A percentile compares a stretch with the other conserved stretches of the same genome.
These are phyloP conservation scores for Pygoscelis adeliae DNA, from an alignment of 2,113 vertebrate species.

Conservation along the genomic window DNA sequence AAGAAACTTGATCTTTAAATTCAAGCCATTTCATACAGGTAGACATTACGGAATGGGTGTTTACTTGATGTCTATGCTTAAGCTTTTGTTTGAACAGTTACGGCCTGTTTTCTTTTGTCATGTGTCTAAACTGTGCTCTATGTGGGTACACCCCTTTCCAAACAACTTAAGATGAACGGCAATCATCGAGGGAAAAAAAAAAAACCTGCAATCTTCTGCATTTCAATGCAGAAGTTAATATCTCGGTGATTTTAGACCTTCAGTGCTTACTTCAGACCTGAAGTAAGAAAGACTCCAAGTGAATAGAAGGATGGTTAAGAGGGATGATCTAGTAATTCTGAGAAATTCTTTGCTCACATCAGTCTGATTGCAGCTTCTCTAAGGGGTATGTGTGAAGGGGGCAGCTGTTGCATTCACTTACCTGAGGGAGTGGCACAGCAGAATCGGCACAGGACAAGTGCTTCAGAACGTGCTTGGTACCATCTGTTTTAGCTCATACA, in stretches of 20 bases:
- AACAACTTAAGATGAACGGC: not conserved
- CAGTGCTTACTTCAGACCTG: not conserved
- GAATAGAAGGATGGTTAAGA: not conserved
- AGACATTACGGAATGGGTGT: not conserved
- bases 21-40: not conserved
- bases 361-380: not conserved
- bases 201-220: not conserved
- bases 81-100: not conserved
- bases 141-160: rapidly evolving
- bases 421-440: not conserved
- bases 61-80: not conserved
- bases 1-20: not conserved
- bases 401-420: not conserved
- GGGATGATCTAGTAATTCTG: not conserved
- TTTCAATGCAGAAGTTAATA: not conserved
- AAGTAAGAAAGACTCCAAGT: not conserved
- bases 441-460: not conserved
- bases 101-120: not conserved
- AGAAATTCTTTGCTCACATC: not conserved
- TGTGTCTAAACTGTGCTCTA: not conserved
- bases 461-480: not conserved
- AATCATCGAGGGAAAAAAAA: not conserved
- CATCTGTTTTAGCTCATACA: not conserved
- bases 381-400: not conserved
- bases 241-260: not conserved